These are phyloP conservation scores for Stenolophus ochropezus DNA, from an alignment of 2,888 invertebrate species.

Conservation along the genomic window DNA sequence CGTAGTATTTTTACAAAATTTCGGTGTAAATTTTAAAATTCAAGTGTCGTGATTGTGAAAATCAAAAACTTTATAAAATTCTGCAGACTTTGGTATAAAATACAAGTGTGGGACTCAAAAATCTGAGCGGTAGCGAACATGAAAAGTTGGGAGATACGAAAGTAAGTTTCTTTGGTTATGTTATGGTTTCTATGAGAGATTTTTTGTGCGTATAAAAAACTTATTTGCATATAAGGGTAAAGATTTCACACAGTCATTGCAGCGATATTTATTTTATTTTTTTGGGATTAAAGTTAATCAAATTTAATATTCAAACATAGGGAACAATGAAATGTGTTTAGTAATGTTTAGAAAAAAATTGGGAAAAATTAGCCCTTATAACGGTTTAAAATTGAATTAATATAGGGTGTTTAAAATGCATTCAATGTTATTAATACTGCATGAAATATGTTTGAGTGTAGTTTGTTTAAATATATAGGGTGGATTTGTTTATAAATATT, in stretches of 20 bases:
- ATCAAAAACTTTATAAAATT: neutral
- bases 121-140: neutral
- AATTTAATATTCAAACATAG: constrained; percentile 62
- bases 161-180: too few relatives aligned
- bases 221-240: constrained; percentile 49
- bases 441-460: too few relatives aligned
- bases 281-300: constrained; percentile 59
- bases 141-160: too few relatives aligned
- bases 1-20: neutral
- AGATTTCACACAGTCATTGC: constrained; percentile 41
- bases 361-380: neutral
- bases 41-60: neutral
- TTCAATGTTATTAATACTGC: too few relatives aligned
- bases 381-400: neutral
- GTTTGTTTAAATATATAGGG: too few relatives aligned
- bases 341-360: constrained; percentile 61
- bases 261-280: constrained; percentile 61
- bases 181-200: neutral
- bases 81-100: neutral
- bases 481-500: too few relatives aligned
- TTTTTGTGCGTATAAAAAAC: constrained; percentile 31
- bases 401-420: neutral
- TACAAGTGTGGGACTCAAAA: neutral
- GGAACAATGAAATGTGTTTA: constrained; percentile 63
- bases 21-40: neutral